Evolutionary conservation across 1,140 invertebrate species (phyloP), one percentile per base, ranked within the genome.

Genomic region (Notospermus geniculatus): DNA sequence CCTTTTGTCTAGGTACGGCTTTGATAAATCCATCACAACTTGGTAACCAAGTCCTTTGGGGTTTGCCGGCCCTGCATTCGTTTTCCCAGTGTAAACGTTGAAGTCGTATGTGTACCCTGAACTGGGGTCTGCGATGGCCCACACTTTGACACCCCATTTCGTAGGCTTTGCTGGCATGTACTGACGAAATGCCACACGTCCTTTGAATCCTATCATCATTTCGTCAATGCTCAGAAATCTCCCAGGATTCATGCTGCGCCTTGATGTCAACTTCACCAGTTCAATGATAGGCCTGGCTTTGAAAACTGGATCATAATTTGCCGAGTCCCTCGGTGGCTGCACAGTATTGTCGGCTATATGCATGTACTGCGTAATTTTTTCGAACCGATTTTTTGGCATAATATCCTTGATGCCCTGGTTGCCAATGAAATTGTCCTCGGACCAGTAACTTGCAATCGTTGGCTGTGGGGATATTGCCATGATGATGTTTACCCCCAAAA

Each of bases 121-220:
- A 5, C 4, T 28, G 5, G 54, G 27, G n/a, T 55, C 29, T 28
- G 29, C 23, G 23, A 30, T 30, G 11, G 17, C 23, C 54, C 54
- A 55, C 5, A 55, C 29, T 27, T 55, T 55, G 23, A 55, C 29
- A 5, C 54, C 54, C 29, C 54, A 30, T 55, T 55, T 55, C 5
- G 29, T 55, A 5, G 54, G 54, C 27, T 55, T 55, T 27, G 23
- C 29, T 28, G 54, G 54, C 54, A 28, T 27, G 29, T 55, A 55
- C 19, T 55, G 54, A 11, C n/a, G 23, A 19, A 55, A 30, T 5
- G 9, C 4, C 25, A 30, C n/a, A 28, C 54, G 11, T 5, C 54
- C 54, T 32, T 55, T 55, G 29, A 28, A 55, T 5, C 29, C 19
- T 5, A 55, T 30, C 54, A 55, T 27, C 29, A 19, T 30, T 23